phyloP scores from a whole-genome alignment of 2,797 vertebrate genomes.

The Hirundo rustica region DNA sequence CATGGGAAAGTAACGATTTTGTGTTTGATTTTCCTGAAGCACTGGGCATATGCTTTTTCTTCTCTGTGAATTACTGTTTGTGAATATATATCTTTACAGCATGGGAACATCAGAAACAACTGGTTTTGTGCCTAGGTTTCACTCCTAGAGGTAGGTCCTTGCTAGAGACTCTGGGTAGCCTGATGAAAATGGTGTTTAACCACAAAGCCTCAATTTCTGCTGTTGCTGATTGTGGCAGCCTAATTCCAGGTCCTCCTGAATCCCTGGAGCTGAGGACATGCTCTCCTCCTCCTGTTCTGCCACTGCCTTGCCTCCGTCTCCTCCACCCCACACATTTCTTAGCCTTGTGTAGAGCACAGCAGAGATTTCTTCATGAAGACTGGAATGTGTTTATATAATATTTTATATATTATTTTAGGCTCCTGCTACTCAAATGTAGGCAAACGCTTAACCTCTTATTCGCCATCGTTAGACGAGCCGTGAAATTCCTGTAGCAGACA shows the following conservation, averaged over 20 bases:
- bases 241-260: neutral
- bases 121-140: neutral
- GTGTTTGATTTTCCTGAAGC: conserved; percentile 9
- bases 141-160: neutral
- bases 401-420: conserved; percentile 51
- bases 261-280: neutral
- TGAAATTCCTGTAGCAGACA: neutral
- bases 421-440: neutral
- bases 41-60: neutral
- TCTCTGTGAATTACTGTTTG: neutral
- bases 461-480: accelerated
- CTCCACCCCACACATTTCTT: neutral
- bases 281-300: neutral
- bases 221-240: neutral
- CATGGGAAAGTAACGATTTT: neutral
- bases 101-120: neutral
- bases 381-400: conserved; percentile 29
- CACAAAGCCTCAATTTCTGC: neutral
- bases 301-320: accelerated
- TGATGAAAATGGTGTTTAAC: neutral
- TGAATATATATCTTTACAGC: neutral
- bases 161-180: neutral
- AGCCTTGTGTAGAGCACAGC: neutral
- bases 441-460: conserved; percentile 6
- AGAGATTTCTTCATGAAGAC: neutral